These are phyloP conservation scores for Phalacrocorax carbo DNA, from an alignment of 2,113 vertebrate genomes.

Conservation along the genomic window DNA sequence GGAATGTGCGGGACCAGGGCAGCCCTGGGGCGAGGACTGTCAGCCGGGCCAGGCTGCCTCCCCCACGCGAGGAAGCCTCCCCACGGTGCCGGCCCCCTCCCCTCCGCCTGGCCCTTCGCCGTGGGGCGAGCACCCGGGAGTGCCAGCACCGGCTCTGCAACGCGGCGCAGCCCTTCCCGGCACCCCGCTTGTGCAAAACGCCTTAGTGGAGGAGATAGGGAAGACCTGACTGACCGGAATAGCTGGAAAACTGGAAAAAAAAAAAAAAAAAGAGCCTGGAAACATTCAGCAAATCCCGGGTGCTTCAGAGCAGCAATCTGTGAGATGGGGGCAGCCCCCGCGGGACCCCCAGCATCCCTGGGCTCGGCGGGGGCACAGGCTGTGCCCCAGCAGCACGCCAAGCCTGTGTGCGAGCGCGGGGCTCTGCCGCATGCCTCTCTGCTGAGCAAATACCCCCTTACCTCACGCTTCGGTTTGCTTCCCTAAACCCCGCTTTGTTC, in stretches of 20 bases:
- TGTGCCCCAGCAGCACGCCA: background rate
- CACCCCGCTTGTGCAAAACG: rapidly evolving
- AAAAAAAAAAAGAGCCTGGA: background rate
- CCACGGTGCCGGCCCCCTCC: background rate
- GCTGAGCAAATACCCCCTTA: background rate
- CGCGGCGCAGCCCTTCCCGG: rapidly evolving
- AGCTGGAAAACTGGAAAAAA: background rate
- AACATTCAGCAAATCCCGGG: rapidly evolving
- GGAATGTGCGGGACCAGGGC: background rate
- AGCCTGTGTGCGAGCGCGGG: background rate
- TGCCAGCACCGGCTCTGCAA: background rate
- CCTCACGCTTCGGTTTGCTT: background rate
- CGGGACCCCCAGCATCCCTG: rapidly evolving
- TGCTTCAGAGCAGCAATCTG: rapidly evolving
- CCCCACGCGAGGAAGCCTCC: background rate
- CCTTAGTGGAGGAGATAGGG: rapidly evolving
- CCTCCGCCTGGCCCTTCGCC: background rate
- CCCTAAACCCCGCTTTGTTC: background rate
- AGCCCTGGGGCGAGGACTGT: background rate
- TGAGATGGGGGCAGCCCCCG: rapidly evolving
- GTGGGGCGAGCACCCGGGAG: rapidly evolving
- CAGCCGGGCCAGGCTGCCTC: background rate
- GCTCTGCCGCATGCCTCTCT: background rate
- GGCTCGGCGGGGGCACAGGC: rapidly evolving
- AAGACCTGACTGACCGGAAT: background rate